A percentile compares a stretch with the other conserved stretches of the same genome.
Evolutionary conservation across 2,797 vertebrate genomes (phyloP).

Genomic region (Buphagus erythrorhynchus): DNA sequence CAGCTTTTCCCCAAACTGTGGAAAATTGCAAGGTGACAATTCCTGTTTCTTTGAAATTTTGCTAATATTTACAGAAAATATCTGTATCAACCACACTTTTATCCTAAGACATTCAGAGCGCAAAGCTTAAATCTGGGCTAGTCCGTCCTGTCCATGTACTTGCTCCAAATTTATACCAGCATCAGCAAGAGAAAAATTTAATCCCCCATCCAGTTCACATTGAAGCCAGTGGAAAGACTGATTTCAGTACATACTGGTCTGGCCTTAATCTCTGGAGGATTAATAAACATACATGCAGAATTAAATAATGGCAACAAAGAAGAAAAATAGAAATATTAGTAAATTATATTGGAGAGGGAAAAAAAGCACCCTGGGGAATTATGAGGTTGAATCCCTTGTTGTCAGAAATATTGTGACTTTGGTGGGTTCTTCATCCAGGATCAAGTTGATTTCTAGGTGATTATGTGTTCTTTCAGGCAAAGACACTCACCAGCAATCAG

Average conservation of each 20-base stretch:
- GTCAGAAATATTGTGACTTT: background rate
- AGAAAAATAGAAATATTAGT: background rate
- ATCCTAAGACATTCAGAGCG: background rate
- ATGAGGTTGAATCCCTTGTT: background rate
- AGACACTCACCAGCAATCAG: background rate
- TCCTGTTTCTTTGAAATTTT: background rate
- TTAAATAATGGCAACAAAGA: background rate
- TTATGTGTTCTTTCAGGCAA: background rate
- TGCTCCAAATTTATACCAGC: background rate
- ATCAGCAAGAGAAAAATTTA: background rate
- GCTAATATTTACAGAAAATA: background rate
- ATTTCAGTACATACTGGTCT: conserved; percentile 2
- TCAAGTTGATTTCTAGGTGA: background rate
- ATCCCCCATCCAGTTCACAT: background rate
- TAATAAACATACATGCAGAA: background rate
- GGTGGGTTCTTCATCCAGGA: background rate
- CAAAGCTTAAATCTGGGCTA: background rate
- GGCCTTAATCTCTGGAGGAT: conserved; percentile 55
- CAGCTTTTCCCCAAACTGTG: background rate
- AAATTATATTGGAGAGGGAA: accelerated
- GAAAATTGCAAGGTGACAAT: background rate
- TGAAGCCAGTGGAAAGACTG: background rate
- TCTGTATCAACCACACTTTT: background rate
- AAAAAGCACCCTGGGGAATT: background rate
- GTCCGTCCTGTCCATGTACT: background rate